Evolutionary conservation across 64 coral and sea anemone genomes (phyloP), one percentile per base, ranked within the genome.

Genomic region (Trachythela sp.): DNA sequence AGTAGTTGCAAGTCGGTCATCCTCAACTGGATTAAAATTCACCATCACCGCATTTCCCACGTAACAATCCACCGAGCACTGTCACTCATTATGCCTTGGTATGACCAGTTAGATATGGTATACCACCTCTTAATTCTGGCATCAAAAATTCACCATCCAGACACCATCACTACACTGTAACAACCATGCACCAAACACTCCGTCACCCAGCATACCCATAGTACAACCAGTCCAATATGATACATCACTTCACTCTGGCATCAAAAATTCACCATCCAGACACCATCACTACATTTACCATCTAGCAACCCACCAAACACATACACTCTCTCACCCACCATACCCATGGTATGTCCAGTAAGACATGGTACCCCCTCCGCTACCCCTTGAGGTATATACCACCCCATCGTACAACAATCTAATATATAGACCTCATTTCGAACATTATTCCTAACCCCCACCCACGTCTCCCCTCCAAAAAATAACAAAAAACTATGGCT

Each of bases 381-480:
- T 2, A 9, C 0, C 3, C 86, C 36, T 43, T 90, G 38, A n/a
- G 94, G 39, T 15, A 20, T 56, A 39, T 92, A 87, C 95, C 95
- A 97, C 2, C 0, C 68, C 95, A 94, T 97, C 64, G 8, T 71
- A 13, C 80, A 54, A 77, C 76, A 85, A 37, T 97, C 93, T 42
- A 94, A 68, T 86, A 97, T 92, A 48, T 85, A 97, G 3, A 86
- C 54, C 24, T 92, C 95, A 59, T 92, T 97, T 70, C 90, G 94
- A 11, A 97, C 89, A 86, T 94, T 97, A n/a, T 97, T 92, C n/a
- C 95, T 84, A 10, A 97, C 95, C 7, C 95, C 95, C 51, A 88
- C 92, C 95, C 95, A 97, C 9, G 93, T 97, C 77, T 97, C 95
- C 7, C 95, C 95, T 48, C 95, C 95, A 41, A 83, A 97, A 51